Base-by-base conservation (phyloP, 2,113 vertebrate species). In the Antigone vipio region DNA sequence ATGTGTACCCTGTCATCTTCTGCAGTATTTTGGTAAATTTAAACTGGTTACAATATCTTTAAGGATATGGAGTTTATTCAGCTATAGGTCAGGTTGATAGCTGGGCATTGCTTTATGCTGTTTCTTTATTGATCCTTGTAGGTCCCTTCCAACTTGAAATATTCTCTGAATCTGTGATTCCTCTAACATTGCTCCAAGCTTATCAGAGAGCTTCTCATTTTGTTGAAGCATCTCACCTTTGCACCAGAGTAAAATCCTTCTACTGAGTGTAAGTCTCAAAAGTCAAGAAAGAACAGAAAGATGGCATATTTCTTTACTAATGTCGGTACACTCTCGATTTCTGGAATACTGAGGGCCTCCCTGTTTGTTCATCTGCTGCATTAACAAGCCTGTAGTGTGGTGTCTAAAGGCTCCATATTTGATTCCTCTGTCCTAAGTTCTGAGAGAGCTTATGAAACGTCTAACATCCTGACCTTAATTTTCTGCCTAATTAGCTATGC, bases 401-500 rank as follows among this genome's bases (percentile, higher is more conserved):
- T 88, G 42, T 91, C 55, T 53, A 13, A 6, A 49, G n/a, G 64
- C 32, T 93, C 52, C 62, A 1, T 83, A 55, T 92, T 74, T 49
- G 67, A 79, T 29, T 88, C 24, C 32, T 14, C 58, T 83, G 3
- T 75, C 71, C 34, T 0, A 1, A 79, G 19, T 79, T 93, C 63
- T 83, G 55, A 73, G 72, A 59, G 88, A 83, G 55, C 59, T 90
- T 88, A 77, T 45, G 76, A 73, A 92, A 66, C 66, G 24, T 56
- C 47, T 85, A 64, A 68, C 44, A 85, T 79, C 58, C 66, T 86
- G 63, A 84, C 75, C 35, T 86, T 93, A 62, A 66, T 93, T 84
- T 95, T 95, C 83, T 93, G 45, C 55, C 76, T 89, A 60, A 92
- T 76, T 38, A 91, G 62, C 63, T 86, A 26, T 91, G 64, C 60